A percentile compares a stretch with the other conserved stretches of the same genome.
Evolutionary conservation across 2,888 invertebrate species (phyloP).

Genomic region (Iselma pallidipennis): DNA sequence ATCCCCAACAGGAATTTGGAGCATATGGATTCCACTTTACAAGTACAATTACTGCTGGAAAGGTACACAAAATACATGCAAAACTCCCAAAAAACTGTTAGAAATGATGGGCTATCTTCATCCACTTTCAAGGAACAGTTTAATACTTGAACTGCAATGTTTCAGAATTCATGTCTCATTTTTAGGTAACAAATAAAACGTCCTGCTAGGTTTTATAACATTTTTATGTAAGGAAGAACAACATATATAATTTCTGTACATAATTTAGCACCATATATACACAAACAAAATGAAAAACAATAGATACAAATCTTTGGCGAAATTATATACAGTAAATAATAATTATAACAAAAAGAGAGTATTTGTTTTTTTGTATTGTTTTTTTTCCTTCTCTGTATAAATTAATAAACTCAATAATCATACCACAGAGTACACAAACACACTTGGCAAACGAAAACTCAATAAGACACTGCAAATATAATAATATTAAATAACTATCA

Average conservation of each 20-base stretch:
- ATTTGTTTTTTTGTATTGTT: slow-evolving; percentile 27
- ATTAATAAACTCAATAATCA: slow-evolving; percentile 29
- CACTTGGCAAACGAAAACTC: slow-evolving; percentile 26
- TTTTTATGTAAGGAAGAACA: slow-evolving; percentile 52
- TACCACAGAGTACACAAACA: slow-evolving; percentile 27
- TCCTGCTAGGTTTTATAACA: not conserved
- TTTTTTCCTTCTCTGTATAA: too few relatives aligned
- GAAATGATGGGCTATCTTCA: too few relatives aligned
- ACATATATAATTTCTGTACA: slow-evolving; percentile 59
- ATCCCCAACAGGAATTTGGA: too few relatives aligned
- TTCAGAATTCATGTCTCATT: too few relatives aligned
- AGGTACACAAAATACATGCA: too few relatives aligned
- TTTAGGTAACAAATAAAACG: not conserved
- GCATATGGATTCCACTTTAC: too few relatives aligned
- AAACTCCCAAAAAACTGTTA: too few relatives aligned
- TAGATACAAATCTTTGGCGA: slow-evolving; percentile 55
- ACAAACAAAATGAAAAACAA: slow-evolving; percentile 47
- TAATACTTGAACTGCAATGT: too few relatives aligned
- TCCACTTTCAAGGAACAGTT: too few relatives aligned
- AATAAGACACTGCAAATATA: slow-evolving; percentile 34
- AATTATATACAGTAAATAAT: slow-evolving; percentile 54
- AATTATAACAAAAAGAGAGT: slow-evolving; percentile 42
- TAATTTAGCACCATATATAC: slow-evolving; percentile 52
- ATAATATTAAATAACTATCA: slow-evolving; percentile 42
- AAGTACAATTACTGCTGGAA: too few relatives aligned